These are phyloP conservation scores for Argyresthia albistria DNA, from an alignment of 2,888 invertebrate species.

Conservation along the genomic window DNA sequence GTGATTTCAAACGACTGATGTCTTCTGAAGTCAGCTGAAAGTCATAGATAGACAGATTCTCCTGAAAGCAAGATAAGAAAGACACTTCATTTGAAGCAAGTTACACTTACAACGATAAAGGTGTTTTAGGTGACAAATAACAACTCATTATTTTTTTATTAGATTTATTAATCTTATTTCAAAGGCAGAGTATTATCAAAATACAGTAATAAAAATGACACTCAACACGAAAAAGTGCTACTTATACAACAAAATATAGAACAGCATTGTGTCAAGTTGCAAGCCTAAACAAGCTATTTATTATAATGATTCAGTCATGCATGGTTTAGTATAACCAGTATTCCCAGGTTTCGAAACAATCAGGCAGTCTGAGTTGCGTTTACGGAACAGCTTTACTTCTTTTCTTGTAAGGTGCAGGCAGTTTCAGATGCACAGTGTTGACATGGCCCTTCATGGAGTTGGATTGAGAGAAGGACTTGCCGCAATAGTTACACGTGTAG, in stretches of 20 bases:
- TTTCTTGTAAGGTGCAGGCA: background rate
- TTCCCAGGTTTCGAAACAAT: too few species aligned
- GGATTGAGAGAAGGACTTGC: slow-evolving; percentile 7
- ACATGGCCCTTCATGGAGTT: slow-evolving; percentile 5
- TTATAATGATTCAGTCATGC: too few species aligned
- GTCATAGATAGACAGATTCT: slow-evolving; percentile 79
- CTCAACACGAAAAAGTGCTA: too few species aligned
- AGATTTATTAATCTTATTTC: too few species aligned
- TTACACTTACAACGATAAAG: background rate
- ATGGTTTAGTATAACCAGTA: too few species aligned
- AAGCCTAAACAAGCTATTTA: too few species aligned
- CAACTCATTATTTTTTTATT: background rate
- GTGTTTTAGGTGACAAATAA: background rate
- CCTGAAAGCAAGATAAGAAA: slow-evolving; percentile 30
- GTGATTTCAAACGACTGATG: slow-evolving; percentile 56
- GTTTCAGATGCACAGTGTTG: slow-evolving; percentile 7
- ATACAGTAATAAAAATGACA: too few species aligned
- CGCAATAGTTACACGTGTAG: slow-evolving; percentile 6
- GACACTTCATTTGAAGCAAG: background rate
- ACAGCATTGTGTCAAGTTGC: too few species aligned
- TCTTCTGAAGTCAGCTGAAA: slow-evolving; percentile 73
- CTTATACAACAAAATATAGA: too few species aligned
- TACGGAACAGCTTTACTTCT: background rate
- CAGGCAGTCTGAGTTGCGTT: too few species aligned
- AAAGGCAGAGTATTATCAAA: too few species aligned